Evolutionary conservation across 2,888 invertebrate species (phyloP).

Genomic region (Gymnocheta viridis): DNA sequence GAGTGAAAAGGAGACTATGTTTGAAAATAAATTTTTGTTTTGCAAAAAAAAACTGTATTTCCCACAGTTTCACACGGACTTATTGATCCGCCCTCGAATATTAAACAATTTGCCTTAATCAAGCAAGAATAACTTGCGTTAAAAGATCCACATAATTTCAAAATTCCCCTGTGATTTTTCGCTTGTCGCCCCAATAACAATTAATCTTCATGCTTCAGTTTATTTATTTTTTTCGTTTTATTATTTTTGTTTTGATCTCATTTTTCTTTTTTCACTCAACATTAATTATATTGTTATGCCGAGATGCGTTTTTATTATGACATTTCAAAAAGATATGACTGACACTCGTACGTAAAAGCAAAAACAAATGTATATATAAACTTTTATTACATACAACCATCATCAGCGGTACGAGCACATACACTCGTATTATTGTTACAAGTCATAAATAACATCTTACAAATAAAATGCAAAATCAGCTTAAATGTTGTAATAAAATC

Average conservation of each 20-base stretch:
- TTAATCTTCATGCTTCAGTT: background rate
- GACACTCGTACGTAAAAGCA: background rate
- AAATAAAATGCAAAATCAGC: constrained; percentile 52
- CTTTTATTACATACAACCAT: constrained; percentile 15
- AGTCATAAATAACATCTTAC: constrained; percentile 43
- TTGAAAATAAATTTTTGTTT: too few species aligned
- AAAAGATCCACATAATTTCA: background rate
- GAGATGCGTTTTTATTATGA: constrained; percentile 48
- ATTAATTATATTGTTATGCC: constrained; percentile 16
- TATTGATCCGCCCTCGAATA: too few species aligned
- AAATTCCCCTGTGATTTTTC: too few species aligned
- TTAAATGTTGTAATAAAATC: constrained; percentile 41
- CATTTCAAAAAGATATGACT: constrained; percentile 33
- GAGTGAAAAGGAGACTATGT: too few species aligned
- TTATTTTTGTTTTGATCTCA: constrained; percentile 30
- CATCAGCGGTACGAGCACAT: background rate
- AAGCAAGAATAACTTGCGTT: background rate
- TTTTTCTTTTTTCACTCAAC: background rate
- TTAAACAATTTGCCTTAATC: too few species aligned
- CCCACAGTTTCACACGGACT: too few species aligned
- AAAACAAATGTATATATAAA: constrained; percentile 1
- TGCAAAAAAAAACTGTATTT: too few species aligned
- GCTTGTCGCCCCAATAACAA: background rate
- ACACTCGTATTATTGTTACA: constrained; percentile 11
- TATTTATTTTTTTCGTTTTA: background rate